Evolutionary conservation across 2,113 vertebrate species (phyloP), one percentile per base, ranked within the genome.

Genomic region (Cyanocitta stelleri): DNA sequence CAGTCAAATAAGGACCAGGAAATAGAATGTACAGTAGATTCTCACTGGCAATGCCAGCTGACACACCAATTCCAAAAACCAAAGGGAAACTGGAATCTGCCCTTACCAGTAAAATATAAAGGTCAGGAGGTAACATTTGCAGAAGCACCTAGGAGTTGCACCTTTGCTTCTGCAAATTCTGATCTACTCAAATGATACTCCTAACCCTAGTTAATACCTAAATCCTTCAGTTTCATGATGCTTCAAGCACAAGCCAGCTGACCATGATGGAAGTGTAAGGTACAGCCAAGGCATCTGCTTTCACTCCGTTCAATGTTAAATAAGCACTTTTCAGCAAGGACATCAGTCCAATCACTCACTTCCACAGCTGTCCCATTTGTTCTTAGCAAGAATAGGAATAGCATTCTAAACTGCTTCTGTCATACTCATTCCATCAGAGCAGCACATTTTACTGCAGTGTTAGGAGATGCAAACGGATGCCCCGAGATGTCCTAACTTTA

Each of bases 1-100:
- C 18, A 59, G 29, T 55, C 46, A 56, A 63, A 39, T 39, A 91
- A 54, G 9, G 43, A 21, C 21, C 44, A 86, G 75, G 35, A 79
- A 90, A 63, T 3, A 55, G 35, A 90, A 58, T 1, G 9, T 26
- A 69, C 32, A 56, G n/a, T 41, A 67, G 1, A 0, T 55, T 92
- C 62, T 64, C 39, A 67, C 1, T 52, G 37, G 33, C 0, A 0
- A 48, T 48, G 39, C 16, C 21, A 90, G 62, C 4, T 1, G 2
- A 93, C 33, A 49, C 26, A 82, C 11, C 43, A 66, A 20, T 32
- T 52, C 8, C 18, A 77, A 84, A 95, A 89, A 21, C 5, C 7
- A 20, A 58, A 41, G 29, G 1, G 0, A 62, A 81, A 67, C 3
- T 63, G 43, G 33, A 85, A 75, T 75, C 64, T 76, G 13, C 21